Base-by-base conservation (phyloP, 2,113 vertebrate genomes). In the Trogon surrucura region DNA sequence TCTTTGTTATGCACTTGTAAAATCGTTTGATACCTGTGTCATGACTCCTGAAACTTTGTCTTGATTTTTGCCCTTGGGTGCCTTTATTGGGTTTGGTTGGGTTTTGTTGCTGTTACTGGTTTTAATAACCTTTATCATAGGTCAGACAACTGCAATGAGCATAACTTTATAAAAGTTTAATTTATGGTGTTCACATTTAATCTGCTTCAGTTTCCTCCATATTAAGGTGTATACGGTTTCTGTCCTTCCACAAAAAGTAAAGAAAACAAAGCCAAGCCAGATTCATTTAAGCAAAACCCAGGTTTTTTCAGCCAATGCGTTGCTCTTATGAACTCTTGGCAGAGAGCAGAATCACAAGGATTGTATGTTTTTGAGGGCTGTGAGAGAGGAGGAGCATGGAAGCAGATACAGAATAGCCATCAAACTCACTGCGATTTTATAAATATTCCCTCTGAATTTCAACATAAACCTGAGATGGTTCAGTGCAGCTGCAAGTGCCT, bases 1-100 rank as follows among this genome's bases (percentile, higher is more conserved):
- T 61, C 19, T 66, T 60, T 85, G 29, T 56, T 79, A 9, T 17
- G 13, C 17, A 13, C 23, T 89, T 75, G 22, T 60, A 79, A 93
- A 87, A 60, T 85, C 9, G 50, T 67, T 67, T 82, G 34, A 6
- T 77, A 64, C 21, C 61, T 8, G 20, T 87, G 53, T 75, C 67
- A 77, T 77, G 64, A 58, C 47, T 92, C 36, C 67, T 80, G 64
- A 88, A 88, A 88, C 64, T 80, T 94, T 85, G 45, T 83, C 71
- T 90, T 88, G 16, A 51, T 65, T 94, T 86, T 85, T 87, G 13
- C 17, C 15, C 10, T 65, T 75, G 12, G 3, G 8, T 57, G 20
- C 56, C 61, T 82, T 56, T 66, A 23, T 47, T 80, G 14, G 74
- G 13, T 83, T 88, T 82, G 25, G 2, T 61, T 71, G 29, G 50